These are phyloP conservation scores for Boloria selene DNA, from an alignment of 2,888 invertebrate species.

Conservation along the genomic window DNA sequence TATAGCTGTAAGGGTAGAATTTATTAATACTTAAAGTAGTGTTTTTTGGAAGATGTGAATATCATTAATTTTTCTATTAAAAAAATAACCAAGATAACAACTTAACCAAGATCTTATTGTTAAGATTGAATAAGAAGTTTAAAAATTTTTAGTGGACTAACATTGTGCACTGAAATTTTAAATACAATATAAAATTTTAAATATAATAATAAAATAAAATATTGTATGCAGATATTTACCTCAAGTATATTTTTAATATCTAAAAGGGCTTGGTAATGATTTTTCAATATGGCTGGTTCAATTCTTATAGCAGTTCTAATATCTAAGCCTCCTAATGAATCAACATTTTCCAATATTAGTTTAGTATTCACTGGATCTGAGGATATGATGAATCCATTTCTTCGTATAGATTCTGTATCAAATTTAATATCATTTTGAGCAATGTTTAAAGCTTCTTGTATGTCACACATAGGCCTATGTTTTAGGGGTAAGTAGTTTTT, in stretches of 20 bases:
- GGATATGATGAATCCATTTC: slow-evolving; percentile 83
- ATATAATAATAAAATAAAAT: neutral
- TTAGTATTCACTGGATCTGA: slow-evolving; percentile 82
- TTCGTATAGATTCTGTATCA: slow-evolving; percentile 73
- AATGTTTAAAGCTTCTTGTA: slow-evolving; percentile 80
- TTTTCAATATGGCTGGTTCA: slow-evolving; percentile 85
- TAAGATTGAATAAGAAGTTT: too few relatives aligned
- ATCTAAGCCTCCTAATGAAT: slow-evolving; percentile 78
- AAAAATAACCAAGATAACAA: too few relatives aligned
- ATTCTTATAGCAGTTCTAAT: slow-evolving; percentile 77
- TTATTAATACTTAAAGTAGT: too few relatives aligned
- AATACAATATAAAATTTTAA: too few relatives aligned
- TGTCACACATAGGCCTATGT: slow-evolving; percentile 70
- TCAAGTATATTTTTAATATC: slow-evolving; percentile 81
- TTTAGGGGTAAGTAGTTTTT: slow-evolving; percentile 64
- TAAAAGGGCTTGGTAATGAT: slow-evolving; percentile 78
- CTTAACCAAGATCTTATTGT: too few relatives aligned
- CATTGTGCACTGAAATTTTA: too few relatives aligned
- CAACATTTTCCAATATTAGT: slow-evolving; percentile 79
- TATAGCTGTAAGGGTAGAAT: too few relatives aligned
- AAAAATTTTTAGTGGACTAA: too few relatives aligned
- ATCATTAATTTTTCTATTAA: too few relatives aligned
- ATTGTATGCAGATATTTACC: slow-evolving; percentile 47
- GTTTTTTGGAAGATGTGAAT: too few relatives aligned
- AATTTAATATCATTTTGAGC: slow-evolving; percentile 82